These are phyloP conservation scores for Craniophora ligustri DNA, from an alignment of 2,888 invertebrate species.

Conservation along the genomic window DNA sequence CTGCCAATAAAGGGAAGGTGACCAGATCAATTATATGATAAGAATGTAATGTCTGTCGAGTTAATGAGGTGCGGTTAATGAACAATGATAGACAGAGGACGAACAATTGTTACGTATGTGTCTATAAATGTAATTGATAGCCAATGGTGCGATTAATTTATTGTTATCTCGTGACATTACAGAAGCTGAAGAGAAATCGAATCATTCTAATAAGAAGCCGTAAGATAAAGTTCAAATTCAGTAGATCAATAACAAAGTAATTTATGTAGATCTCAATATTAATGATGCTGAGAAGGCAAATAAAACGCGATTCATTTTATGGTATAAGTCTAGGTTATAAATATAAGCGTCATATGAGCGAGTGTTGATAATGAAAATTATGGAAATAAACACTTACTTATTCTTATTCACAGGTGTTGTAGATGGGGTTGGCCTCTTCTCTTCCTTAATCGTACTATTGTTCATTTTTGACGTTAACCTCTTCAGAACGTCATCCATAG, in stretches of 20 bases:
- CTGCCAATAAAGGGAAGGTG: conserved; percentile 66
- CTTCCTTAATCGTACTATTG: conserved; percentile 92
- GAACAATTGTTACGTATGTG: conserved; percentile 41
- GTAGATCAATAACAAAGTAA: neutral
- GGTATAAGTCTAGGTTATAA: too few relatives aligned
- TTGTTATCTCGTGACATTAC: conserved; percentile 13
- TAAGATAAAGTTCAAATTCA: neutral
- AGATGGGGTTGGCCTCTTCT: conserved; percentile 91
- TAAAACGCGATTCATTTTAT: too few relatives aligned
- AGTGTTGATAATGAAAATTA: too few relatives aligned
- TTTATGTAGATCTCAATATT: neutral
- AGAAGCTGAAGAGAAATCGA: neutral
- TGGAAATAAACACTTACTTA: conserved; percentile 79
- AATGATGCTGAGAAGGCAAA: neutral
- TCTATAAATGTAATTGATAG: conserved; percentile 34
- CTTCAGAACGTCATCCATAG: conserved; percentile 97
- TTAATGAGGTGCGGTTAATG: conserved; percentile 42
- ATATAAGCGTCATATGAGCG: too few relatives aligned
- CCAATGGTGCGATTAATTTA: conserved; percentile 26
- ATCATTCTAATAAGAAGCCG: neutral
- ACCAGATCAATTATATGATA: conserved; percentile 57
- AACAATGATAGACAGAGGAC: conserved; percentile 55
- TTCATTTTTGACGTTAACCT: conserved; percentile 95
- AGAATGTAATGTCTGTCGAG: conserved; percentile 32
- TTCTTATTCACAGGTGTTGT: conserved; percentile 90